These are phyloP conservation scores for Epinotia brunnichana DNA, from an alignment of 2,888 invertebrate species.

Conservation along the genomic window DNA sequence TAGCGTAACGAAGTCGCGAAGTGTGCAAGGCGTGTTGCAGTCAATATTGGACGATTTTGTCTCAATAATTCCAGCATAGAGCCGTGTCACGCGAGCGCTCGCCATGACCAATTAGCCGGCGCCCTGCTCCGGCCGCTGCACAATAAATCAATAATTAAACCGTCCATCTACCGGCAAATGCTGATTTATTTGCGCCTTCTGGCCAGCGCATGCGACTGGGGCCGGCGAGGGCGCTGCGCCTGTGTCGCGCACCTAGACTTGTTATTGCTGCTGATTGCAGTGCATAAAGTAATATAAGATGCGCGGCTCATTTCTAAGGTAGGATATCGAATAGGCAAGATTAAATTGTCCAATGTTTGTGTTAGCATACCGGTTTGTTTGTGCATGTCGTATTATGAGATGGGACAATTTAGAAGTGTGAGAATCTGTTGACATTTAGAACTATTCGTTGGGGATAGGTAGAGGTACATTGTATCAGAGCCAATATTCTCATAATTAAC, in stretches of 20 bases:
- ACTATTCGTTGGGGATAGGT: conserved; percentile 53
- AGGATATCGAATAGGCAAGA: conserved; percentile 37
- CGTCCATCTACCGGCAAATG: conserved; percentile 80
- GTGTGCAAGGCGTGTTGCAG: conserved; percentile 59
- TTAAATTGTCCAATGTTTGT: conserved; percentile 42
- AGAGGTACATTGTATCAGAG: conserved; percentile 48
- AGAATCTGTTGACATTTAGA: conserved; percentile 60
- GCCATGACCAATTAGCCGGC: conserved; percentile 79
- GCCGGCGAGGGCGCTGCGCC: conserved; percentile 55
- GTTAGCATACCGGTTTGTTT: conserved; percentile 44
- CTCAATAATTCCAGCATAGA: conserved; percentile 71
- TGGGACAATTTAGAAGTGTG: conserved; percentile 51
- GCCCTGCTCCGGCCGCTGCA: conserved; percentile 64
- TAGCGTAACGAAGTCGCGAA: conserved; percentile 69
- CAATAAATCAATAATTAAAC: conserved; percentile 83
- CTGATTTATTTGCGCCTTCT: conserved; percentile 79
- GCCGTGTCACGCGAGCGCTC: conserved; percentile 77
- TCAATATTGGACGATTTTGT: conserved; percentile 76
- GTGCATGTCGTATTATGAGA: conserved; percentile 39
- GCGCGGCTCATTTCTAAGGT: conserved; percentile 47
- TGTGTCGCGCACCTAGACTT: conserved; percentile 61
- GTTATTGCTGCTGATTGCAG: conserved; percentile 64
- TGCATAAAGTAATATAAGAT: conserved; percentile 51
- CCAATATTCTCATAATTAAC: conserved; percentile 60
- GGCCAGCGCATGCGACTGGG: conserved; percentile 52